Percentiles rank a stretch among this genome's conserved stretches.
Conservation (phyloP, 1,140 invertebrate genomes). For the Lamellibrachia luymesi region DNA sequence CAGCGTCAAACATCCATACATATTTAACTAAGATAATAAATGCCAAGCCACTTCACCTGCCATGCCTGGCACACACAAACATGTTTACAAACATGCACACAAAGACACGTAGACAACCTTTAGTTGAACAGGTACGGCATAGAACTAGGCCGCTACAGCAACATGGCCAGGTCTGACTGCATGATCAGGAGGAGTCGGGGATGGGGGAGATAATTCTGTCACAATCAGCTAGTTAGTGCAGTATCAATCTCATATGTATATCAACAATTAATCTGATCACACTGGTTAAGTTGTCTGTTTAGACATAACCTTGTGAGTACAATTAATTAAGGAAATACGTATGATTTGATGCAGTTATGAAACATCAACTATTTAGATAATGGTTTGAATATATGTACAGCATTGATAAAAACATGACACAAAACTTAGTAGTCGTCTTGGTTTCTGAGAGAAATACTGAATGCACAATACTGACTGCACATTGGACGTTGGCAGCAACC, state of each 20-base stretch:
- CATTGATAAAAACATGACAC: background rate
- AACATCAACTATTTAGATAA: no score
- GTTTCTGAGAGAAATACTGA: background rate
- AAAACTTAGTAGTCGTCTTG: background rate
- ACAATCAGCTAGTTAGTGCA: no score
- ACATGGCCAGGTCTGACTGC: background rate
- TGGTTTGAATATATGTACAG: background rate
- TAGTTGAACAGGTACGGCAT: background rate
- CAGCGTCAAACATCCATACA: background rate
- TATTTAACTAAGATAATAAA: background rate
- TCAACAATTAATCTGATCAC: no score
- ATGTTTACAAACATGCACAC: background rate
- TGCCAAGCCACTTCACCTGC: background rate
- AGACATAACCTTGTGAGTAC: no score
- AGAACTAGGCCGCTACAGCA: background rate
- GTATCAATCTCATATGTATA: no score
- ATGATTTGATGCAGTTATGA: no score
- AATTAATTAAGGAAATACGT: no score
- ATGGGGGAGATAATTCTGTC: no score
- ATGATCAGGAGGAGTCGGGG: no score
- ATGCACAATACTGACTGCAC: no score
- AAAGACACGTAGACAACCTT: background rate
- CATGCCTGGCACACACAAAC: background rate
- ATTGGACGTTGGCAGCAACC: no score
- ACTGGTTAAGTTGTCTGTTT: no score